These are phyloP conservation scores for Camarhynchus parvulus DNA, from an alignment of 2,113 vertebrate genomes.

Conservation along the genomic window DNA sequence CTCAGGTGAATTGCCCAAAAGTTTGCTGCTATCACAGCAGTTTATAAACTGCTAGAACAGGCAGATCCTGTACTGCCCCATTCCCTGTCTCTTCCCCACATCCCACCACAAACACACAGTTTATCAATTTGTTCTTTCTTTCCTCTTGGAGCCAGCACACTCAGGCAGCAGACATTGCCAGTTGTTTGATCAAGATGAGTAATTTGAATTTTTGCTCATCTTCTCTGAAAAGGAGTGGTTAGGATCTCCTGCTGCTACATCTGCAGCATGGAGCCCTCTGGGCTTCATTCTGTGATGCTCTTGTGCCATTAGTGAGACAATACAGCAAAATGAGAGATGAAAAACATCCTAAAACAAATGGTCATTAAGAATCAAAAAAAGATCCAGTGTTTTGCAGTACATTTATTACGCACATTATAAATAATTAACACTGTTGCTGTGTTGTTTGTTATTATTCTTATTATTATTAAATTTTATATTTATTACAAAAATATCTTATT, in stretches of 20 bases:
- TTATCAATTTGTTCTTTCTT: background rate
- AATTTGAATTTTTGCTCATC: background rate
- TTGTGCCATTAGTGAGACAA: background rate
- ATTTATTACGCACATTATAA: background rate
- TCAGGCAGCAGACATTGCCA: background rate
- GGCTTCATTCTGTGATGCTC: background rate
- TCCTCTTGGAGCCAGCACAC: background rate
- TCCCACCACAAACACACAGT: no score
- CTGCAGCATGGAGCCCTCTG: background rate
- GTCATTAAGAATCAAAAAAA: background rate
- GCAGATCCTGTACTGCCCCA: accelerated
- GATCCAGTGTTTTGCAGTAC: background rate
- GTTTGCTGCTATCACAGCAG: background rate
- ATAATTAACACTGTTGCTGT: background rate
- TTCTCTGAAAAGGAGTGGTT: background rate
- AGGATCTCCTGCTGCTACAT: background rate
- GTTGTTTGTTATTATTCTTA: background rate
- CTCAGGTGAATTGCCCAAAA: background rate
- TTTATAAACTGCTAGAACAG: background rate
- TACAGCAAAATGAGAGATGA: background rate
- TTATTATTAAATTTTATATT: background rate
- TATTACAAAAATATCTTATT: background rate
- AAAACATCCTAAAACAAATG: background rate
- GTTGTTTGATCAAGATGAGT: background rate
- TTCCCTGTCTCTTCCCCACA: background rate